Percentiles rank a stretch among this genome's conserved stretches.
These are phyloP conservation scores for Sminthurides aquaticus DNA, from an alignment of 2,888 invertebrate genomes.

Conservation along the genomic window DNA sequence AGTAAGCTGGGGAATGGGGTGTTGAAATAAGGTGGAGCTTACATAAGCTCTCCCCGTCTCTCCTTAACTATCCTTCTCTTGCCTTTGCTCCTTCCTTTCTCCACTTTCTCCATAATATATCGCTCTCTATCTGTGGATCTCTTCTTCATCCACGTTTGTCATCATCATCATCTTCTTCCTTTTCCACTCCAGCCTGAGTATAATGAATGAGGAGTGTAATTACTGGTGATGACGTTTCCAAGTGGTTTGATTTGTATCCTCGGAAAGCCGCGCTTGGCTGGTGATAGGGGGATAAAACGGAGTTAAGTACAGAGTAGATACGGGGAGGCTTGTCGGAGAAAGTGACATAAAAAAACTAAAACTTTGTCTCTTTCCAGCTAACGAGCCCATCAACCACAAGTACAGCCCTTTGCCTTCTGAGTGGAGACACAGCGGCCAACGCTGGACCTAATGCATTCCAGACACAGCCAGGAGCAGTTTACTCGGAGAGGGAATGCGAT, in stretches of 20 bases:
- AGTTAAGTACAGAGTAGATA: no score
- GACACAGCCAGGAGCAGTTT: constrained; percentile 46
- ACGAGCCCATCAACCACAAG: constrained; percentile 26
- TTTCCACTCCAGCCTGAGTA: not conserved
- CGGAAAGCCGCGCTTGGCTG: no score
- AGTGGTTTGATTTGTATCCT: not conserved
- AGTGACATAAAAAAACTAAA: no score
- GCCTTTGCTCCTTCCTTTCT: no score
- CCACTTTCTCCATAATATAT: not conserved
- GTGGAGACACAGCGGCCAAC: constrained; percentile 46
- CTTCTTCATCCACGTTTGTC: not conserved
- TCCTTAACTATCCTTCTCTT: no score
- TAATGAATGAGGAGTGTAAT: not conserved
- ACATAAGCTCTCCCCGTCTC: no score
- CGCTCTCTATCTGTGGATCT: not conserved
- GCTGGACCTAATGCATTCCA: constrained; percentile 46
- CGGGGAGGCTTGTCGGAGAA: no score
- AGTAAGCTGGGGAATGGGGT: no score
- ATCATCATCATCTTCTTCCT: not conserved
- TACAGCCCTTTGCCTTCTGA: constrained; percentile 46
- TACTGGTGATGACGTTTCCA: not conserved
- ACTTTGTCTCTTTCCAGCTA: constrained; percentile 2
- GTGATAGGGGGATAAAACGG: no score
- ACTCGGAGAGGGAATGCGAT: constrained; percentile 46
- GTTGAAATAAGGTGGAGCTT: no score